phyloP scores from a whole-genome alignment of 2,797 vertebrate genomes.

The Nyctibius grandis region DNA sequence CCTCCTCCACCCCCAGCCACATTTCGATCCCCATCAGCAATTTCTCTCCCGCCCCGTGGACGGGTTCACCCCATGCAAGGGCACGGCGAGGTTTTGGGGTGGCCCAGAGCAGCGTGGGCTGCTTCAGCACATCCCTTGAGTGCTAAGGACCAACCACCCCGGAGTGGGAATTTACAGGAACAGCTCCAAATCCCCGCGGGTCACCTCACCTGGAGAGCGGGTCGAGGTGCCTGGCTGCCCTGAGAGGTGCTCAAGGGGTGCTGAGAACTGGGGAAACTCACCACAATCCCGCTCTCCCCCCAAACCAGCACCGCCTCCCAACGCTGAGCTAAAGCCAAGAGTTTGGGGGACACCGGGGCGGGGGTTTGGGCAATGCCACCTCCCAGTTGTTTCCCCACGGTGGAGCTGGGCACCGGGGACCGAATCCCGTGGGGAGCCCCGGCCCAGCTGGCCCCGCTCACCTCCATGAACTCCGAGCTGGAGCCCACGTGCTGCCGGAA shows the following conservation, averaged over 20 bases:
- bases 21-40: not conserved
- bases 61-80: not conserved
- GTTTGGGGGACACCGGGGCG: not conserved
- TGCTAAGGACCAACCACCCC: not conserved
- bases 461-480: constrained; percentile 94
- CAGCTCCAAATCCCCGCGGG: not conserved
- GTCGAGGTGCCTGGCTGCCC: rapidly evolving
- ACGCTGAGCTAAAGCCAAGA: not conserved
- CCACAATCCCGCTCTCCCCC: not conserved
- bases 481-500: constrained; percentile 93
- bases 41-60: not conserved
- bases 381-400: not conserved
- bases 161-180: not conserved
- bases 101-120: not conserved
- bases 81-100: rapidly evolving
- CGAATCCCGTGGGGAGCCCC: rapidly evolving
- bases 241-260: not conserved
- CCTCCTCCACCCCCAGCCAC: not conserved
- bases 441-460: constrained; percentile 55
- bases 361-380: not conserved
- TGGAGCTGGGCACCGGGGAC: not conserved
- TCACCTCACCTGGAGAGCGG: not conserved
- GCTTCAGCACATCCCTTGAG: not conserved
- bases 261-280: not conserved
- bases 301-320: not conserved